Evolutionary conservation across 64 coral and sea anemone genomes (phyloP), one percentile per base, ranked within the genome.

Genomic region (Trachythela sp.): DNA sequence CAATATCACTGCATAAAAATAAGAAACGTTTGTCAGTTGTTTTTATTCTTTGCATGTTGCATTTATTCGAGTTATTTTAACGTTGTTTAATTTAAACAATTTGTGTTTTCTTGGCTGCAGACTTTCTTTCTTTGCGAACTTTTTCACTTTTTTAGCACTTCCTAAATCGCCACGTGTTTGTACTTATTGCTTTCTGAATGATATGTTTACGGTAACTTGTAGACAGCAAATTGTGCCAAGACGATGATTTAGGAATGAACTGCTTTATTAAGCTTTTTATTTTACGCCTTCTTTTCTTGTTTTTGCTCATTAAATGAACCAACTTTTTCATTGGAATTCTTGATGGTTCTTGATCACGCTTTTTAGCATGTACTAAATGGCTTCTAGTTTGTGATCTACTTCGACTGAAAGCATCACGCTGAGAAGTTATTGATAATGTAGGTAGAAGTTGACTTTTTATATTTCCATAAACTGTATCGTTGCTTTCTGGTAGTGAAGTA

Each of bases 251-350:
- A n/a, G n/a, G n/a, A n/a, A n/a, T n/a, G n/a, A n/a, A n/a, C n/a
- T n/a, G n/a, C n/a, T n/a, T n/a, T n/a, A n/a, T n/a, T n/a, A n/a
- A n/a, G n/a, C n/a, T n/a, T n/a, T n/a, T n/a, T n/a, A n/a, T n/a
- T 88, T 88, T 77, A 77, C 71, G 87, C 37, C 59, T 88, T 88
- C 20, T 52, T 43, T 36, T 60, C 71, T 48, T 88, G 40, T 59
- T 88, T 88, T 88, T 88, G 60, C 40, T 26, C 87, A 88, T 88
- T 88, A 45, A 88, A 27, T 77, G 87, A 11, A 88, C 27, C 34
- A 88, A 88, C 87, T 88, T 88, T 48, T 88, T 88, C 60, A 88
- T 37, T 70, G 39, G 60, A 88, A 88, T 77, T 88, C 87, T 88
- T 11, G 68, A 88, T 27, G 87, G 87, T 37, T 88, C 87, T 70